These are phyloP conservation scores for Gavia stellata DNA, from an alignment of 2,113 vertebrate species.

Conservation along the genomic window DNA sequence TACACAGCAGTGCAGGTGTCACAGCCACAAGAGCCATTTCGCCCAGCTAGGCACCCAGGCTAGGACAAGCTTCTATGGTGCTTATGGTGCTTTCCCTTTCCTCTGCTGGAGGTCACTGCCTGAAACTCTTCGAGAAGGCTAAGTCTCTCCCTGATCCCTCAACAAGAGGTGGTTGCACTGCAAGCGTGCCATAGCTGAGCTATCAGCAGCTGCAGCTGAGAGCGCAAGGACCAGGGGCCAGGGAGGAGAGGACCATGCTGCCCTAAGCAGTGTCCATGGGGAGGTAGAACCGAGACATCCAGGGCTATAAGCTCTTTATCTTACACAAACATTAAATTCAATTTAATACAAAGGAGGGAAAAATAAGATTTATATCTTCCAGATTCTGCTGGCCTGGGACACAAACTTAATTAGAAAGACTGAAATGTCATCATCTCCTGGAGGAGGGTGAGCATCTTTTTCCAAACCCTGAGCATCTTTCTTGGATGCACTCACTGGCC, in stretches of 20 bases:
- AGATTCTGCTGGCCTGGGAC: conserved; percentile 11
- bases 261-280: neutral
- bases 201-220: neutral
- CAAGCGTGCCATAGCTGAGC: neutral
- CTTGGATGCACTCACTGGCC: neutral
- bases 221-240: neutral
- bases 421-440: conserved; percentile 48
- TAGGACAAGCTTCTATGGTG: neutral
- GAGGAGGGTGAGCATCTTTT: neutral
- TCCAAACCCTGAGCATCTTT: neutral
- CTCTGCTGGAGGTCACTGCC: neutral
- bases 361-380: conserved; percentile 38
- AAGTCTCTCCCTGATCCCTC: neutral
- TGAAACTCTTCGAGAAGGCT: neutral
- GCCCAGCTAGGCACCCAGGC: neutral
- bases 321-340: conserved; percentile 12
- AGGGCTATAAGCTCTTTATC: neutral
- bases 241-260: neutral
- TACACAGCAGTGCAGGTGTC: neutral
- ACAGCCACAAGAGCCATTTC: neutral
- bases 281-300: neutral
- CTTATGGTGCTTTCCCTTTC: neutral
- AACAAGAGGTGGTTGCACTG: neutral
- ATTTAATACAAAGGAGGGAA: neutral
- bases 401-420: conserved; percentile 41